Percentiles rank a stretch among this genome's conserved stretches.
These are phyloP conservation scores for Homalodisca vitripennis DNA, from an alignment of 1,140 invertebrate species.

Conservation along the genomic window DNA sequence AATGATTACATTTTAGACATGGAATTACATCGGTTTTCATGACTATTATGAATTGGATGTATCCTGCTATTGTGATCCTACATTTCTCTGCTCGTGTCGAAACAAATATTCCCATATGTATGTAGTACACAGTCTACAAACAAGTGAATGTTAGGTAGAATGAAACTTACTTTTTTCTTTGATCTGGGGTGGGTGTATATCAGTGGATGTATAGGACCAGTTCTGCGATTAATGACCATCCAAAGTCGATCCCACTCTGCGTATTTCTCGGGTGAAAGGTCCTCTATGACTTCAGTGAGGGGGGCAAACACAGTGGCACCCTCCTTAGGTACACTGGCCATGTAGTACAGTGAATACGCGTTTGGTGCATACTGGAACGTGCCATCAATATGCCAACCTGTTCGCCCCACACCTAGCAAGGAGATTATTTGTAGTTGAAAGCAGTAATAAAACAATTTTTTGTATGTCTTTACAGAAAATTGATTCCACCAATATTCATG, in stretches of 20 bases:
- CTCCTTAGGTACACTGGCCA: slow-evolving; percentile 48
- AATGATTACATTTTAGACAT: too few species aligned
- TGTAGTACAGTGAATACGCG: slow-evolving; percentile 50
- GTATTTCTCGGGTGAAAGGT: slow-evolving; percentile 44
- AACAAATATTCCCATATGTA: too few species aligned
- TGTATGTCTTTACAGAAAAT: too few species aligned
- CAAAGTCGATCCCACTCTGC: slow-evolving; percentile 49
- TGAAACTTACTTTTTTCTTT: slow-evolving; percentile 41
- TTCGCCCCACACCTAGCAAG: slow-evolving; percentile 52
- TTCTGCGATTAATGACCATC: slow-evolving; percentile 49
- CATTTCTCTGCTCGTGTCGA: too few species aligned
- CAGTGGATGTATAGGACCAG: slow-evolving; percentile 49
- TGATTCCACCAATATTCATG: too few species aligned
- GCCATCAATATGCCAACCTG: slow-evolving; percentile 57
- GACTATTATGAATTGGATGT: too few species aligned
- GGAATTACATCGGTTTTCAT: too few species aligned
- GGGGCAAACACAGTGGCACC: slow-evolving; percentile 51
- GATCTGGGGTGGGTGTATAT: slow-evolving; percentile 47
- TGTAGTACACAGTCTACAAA: too few species aligned
- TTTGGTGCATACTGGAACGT: slow-evolving; percentile 53
- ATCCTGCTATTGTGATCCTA: too few species aligned
- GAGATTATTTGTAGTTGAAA: too few species aligned
- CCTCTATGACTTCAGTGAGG: slow-evolving; percentile 49
- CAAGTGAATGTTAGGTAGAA: too few species aligned
- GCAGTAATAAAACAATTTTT: too few species aligned